Conservation (phyloP, 1,140 invertebrate species). For the Diuraphis noxia region DNA sequence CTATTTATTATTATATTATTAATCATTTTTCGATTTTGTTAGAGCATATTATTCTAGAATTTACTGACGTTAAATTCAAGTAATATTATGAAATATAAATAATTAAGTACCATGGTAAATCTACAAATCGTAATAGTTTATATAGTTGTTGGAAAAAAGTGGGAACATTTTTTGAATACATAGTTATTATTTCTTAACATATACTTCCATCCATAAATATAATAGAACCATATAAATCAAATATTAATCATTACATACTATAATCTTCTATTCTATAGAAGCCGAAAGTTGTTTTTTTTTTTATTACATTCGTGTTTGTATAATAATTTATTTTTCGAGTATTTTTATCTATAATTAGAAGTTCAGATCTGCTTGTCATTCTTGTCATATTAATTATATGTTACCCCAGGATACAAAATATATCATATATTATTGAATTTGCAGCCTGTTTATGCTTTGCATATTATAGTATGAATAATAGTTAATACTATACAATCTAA, state of each 20-base stretch:
- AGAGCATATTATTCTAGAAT: not conserved
- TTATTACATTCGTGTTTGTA: not conserved
- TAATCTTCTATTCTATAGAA: no score
- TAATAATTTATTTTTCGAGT: not conserved
- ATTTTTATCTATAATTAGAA: slow-evolving; percentile 5
- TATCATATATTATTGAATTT: not conserved
- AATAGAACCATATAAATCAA: not conserved
- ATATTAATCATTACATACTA: not conserved
- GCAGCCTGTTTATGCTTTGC: not conserved
- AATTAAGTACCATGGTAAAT: not conserved
- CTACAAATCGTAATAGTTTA: not conserved
- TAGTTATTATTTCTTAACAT: not conserved
- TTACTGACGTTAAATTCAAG: not conserved
- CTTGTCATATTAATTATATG: slow-evolving; percentile 37
- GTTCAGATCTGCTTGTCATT: slow-evolving; percentile 27
- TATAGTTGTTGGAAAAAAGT: not conserved
- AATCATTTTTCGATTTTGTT: not conserved
- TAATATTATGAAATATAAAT: not conserved
- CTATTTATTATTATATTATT: not conserved
- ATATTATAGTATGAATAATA: not conserved
- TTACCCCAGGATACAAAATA: not conserved
- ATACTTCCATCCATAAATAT: not conserved
- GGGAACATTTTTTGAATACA: not conserved
- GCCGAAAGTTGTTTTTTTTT: not conserved
- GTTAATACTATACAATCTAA: not conserved